These are phyloP conservation scores for Arothron firmamentum DNA, from an alignment of 2,113 vertebrate genomes.

Conservation along the genomic window DNA sequence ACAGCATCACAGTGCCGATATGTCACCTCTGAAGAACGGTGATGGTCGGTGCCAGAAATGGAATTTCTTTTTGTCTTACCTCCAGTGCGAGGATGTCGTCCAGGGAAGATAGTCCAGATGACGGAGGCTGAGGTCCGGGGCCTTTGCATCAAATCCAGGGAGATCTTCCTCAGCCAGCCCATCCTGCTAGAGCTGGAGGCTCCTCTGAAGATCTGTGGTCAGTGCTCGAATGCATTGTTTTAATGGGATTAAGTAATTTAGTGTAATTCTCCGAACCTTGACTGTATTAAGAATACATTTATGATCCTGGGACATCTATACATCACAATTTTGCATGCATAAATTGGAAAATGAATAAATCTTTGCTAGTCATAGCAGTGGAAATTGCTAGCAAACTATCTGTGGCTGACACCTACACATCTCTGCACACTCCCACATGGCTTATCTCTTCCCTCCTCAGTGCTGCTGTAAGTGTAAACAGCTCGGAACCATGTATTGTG, in stretches of 20 bases:
- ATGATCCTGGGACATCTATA: neutral
- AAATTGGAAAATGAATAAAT: neutral
- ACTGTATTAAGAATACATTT: neutral
- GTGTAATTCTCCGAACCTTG: neutral
- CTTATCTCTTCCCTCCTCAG: conserved; percentile 38
- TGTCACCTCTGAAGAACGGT: neutral
- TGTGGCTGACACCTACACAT: conserved; percentile 23
- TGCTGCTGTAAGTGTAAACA: conserved; percentile 22
- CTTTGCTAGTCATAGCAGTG: neutral
- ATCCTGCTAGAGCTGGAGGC: conserved; percentile 72
- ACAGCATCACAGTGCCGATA: too few species aligned
- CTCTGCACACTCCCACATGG: conserved; percentile 35
- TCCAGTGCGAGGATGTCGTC: conserved; percentile 70
- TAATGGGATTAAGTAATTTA: neutral
- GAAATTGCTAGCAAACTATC: conserved; percentile 19
- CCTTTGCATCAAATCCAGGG: conserved; percentile 74
- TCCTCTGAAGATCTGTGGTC: conserved; percentile 70
- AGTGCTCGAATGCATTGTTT: conserved; percentile 21
- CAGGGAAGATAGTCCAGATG: conserved; percentile 73
- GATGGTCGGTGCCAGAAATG: conserved; percentile 1
- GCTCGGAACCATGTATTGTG: conserved; percentile 12
- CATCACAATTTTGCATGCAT: neutral
- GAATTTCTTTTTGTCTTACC: conserved; percentile 16
- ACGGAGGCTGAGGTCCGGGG: conserved; percentile 61
- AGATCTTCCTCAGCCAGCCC: conserved; percentile 74